A percentile compares a stretch with the other conserved stretches of the same genome.
Evolutionary conservation across 37 sponge, comb jelly and placozoan species (phyloP).

Genomic region (Halichondria panicea): DNA sequence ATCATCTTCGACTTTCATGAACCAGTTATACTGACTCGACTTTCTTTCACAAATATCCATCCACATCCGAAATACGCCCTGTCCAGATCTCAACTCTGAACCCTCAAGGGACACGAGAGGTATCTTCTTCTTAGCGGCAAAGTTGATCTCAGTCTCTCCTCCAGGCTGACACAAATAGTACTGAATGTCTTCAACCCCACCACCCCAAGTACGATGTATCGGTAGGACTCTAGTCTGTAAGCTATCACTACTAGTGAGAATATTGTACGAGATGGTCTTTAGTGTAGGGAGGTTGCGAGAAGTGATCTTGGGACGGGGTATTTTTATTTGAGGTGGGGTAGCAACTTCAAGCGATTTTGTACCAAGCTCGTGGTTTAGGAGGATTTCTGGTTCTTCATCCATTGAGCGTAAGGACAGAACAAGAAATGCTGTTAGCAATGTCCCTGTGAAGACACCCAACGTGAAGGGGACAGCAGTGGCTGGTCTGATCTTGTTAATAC

Average conservation of each 20-base stretch:
- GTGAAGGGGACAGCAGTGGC: slow-evolving; percentile 30
- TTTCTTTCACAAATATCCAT: slow-evolving; percentile 22
- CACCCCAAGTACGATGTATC: slow-evolving; percentile 20
- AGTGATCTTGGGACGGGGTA: too few species aligned
- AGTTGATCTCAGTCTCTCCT: slow-evolving; percentile 9
- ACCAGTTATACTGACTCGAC: slow-evolving; percentile 29
- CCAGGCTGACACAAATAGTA: slow-evolving; percentile 14
- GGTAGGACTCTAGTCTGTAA: background rate
- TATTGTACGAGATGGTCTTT: slow-evolving; percentile 20
- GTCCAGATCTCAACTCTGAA: background rate
- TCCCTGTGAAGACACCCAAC: slow-evolving; percentile 37
- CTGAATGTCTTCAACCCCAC: background rate
- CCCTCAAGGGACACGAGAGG: background rate
- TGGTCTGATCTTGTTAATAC: background rate
- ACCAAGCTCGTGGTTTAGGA: too few species aligned
- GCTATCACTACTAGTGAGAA: background rate
- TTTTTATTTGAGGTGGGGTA: too few species aligned
- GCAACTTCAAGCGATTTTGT: too few species aligned
- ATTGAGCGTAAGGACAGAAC: slow-evolving; percentile 33
- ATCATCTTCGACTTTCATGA: slow-evolving; percentile 19
- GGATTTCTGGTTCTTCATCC: slow-evolving; percentile 21
- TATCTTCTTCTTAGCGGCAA: slow-evolving; percentile 19
- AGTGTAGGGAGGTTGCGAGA: background rate
- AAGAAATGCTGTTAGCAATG: slow-evolving; percentile 30
- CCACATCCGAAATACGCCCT: background rate